Conservation (phyloP, 2,797 vertebrate species). For the Gobionotothen gibberifrons region DNA sequence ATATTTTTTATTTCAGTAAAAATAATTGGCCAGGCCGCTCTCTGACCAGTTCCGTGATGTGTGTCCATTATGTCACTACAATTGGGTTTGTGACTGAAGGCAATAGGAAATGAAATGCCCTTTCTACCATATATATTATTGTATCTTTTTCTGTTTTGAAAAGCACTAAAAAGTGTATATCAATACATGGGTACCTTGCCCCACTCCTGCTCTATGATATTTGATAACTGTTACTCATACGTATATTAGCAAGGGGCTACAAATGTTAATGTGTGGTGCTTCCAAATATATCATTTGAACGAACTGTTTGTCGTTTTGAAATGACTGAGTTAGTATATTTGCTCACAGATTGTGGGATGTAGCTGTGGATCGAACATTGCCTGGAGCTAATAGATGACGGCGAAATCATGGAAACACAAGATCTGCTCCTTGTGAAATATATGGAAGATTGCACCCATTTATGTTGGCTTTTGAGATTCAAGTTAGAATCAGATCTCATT, state of each 20-base stretch:
- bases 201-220: not conserved
- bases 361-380: not conserved
- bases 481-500: not conserved
- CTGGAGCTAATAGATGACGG: not conserved
- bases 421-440: not conserved
- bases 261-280: not conserved
- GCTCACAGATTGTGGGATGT: not conserved
- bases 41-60: no score
- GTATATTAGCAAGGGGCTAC: not conserved
- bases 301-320: not conserved
- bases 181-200: not conserved
- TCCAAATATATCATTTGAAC: not conserved
- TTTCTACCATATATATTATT: no score
- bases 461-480: not conserved
- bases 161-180: no score
- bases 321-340: not conserved
- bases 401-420: not conserved
- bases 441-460: not conserved
- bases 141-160: no score
- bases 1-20: no score
- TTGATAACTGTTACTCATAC: not conserved
- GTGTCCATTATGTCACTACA: not conserved
- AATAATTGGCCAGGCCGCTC: no score
- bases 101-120: no score
- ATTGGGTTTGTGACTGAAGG: not conserved